A percentile compares a stretch with the other conserved stretches of the same genome.
phyloP scores from a whole-genome alignment of 1,140 invertebrate species.

The Agrilus planipennis region DNA sequence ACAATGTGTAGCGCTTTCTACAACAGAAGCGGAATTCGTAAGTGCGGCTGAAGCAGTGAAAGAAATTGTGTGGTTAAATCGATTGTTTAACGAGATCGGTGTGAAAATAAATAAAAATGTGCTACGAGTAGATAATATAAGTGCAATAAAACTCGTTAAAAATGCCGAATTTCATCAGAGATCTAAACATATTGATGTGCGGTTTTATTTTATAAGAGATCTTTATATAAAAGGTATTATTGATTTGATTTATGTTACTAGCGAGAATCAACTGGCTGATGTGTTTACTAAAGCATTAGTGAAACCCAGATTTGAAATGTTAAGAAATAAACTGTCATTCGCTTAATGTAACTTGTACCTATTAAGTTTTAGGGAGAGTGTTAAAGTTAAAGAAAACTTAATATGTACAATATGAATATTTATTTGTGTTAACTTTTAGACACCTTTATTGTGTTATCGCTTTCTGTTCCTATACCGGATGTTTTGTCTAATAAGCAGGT shows the following conservation, averaged over 20 bases:
- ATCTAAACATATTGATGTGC: constrained; percentile 4
- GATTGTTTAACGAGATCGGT: constrained; percentile 1
- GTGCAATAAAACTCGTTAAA: constrained; percentile 4
- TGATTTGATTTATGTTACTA: not conserved
- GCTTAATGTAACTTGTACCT: no score
- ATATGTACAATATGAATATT: no score
- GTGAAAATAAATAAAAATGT: not conserved
- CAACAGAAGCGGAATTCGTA: constrained; percentile 5
- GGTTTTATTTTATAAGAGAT: constrained; percentile 5
- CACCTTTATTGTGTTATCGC: no score
- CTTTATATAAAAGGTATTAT: constrained; percentile 5
- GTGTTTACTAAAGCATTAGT: constrained; percentile 2
- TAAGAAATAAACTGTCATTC: no score
- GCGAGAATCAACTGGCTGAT: constrained; percentile 3
- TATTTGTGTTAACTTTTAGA: no score
- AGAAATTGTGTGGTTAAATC: constrained; percentile 4
- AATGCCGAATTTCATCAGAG: constrained; percentile 1
- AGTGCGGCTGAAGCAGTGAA: not conserved
- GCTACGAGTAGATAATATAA: not conserved
- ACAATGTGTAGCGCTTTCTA: constrained; percentile 4
- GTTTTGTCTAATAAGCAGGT: no score
- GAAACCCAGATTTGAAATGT: no score
- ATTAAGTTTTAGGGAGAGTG: no score
- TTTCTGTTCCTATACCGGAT: no score
- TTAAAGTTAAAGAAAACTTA: no score